Conservation (phyloP, 2,888 invertebrate genomes). For the Salpingus planirostris region DNA sequence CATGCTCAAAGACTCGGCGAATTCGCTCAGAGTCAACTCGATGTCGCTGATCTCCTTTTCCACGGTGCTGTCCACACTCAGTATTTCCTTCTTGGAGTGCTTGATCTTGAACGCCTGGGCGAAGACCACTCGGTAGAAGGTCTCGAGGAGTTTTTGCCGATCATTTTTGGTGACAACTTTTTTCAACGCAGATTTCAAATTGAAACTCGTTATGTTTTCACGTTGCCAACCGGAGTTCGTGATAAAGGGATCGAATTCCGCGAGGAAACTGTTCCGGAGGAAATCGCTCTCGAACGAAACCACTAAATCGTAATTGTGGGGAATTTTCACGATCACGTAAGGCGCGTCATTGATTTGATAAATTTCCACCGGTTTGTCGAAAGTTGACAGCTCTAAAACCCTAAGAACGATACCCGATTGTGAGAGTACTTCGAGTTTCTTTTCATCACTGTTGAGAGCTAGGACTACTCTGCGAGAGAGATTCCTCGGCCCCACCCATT, state of each 20-base stretch:
- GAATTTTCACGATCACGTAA: slow-evolving; percentile 39
- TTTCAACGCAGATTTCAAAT: slow-evolving; percentile 29
- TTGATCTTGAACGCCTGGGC: slow-evolving; percentile 44
- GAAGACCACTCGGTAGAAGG: slow-evolving; percentile 48
- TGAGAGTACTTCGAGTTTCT: slow-evolving; percentile 38
- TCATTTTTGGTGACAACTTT: slow-evolving; percentile 42
- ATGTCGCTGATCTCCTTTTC: slow-evolving; percentile 44
- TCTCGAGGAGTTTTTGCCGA: slow-evolving; percentile 44
- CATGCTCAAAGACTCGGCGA: slow-evolving; percentile 52
- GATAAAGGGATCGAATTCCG: slow-evolving; percentile 37
- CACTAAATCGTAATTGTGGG: slow-evolving; percentile 47
- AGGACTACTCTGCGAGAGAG: slow-evolving; percentile 38
- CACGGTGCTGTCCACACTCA: slow-evolving; percentile 36
- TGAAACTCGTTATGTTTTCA: slow-evolving; percentile 26
- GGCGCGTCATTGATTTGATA: slow-evolving; percentile 36
- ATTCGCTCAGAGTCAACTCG: slow-evolving; percentile 48
- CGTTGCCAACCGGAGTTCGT: slow-evolving; percentile 21
- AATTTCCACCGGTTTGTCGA: slow-evolving; percentile 25
- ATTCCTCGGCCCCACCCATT: slow-evolving; percentile 38
- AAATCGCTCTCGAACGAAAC: slow-evolving; percentile 42
- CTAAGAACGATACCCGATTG: slow-evolving; percentile 38
- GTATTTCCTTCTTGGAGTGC: slow-evolving; percentile 38
- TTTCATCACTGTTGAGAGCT: slow-evolving; percentile 29
- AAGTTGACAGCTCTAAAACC: slow-evolving; percentile 36
- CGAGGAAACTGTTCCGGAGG: slow-evolving; percentile 37